These are phyloP conservation scores for Eumerus sabulonum DNA, from an alignment of 2,888 invertebrate species.

Conservation along the genomic window DNA sequence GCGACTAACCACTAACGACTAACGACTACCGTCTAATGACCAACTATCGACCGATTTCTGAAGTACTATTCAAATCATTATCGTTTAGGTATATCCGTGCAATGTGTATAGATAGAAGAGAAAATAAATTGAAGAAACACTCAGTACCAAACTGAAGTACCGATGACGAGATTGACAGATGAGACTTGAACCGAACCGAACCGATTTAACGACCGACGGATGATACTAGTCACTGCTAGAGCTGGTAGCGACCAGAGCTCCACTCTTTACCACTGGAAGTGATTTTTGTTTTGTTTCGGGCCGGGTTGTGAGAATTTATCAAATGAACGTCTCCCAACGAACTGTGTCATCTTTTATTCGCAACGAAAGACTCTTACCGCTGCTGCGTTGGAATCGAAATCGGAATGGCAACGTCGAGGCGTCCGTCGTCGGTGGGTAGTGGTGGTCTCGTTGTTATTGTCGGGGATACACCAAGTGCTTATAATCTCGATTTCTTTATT, in stretches of 20 bases:
- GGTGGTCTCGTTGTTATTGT: constrained; percentile 50
- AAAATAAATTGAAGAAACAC: too few relatives aligned
- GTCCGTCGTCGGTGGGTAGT: constrained; percentile 29
- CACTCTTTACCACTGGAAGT: constrained; percentile 23
- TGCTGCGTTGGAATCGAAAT: constrained; percentile 38
- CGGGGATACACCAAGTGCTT: constrained; percentile 56
- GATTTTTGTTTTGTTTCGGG: constrained; percentile 21
- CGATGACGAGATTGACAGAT: constrained; percentile 24
- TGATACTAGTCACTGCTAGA: constrained; percentile 2
- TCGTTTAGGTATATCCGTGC: constrained; percentile 54
- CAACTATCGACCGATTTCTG: constrained; percentile 20
- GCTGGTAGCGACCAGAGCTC: constrained; percentile 19
- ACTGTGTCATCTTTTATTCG: constrained; percentile 68
- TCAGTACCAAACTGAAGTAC: constrained; percentile 14
- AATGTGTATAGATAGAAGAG: background rate
- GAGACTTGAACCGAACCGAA: constrained; percentile 31
- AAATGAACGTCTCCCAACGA: constrained; percentile 63
- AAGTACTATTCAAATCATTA: constrained; percentile 46
- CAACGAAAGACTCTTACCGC: constrained; percentile 52
- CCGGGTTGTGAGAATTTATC: constrained; percentile 62
- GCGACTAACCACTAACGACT: constrained; percentile 7
- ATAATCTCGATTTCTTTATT: constrained; percentile 55
- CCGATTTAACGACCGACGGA: constrained; percentile 28
- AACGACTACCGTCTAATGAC: too few relatives aligned
- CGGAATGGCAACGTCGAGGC: constrained; percentile 38